Base-by-base conservation (phyloP, 2,113 vertebrate species). In the Notarius lentiginosus region DNA sequence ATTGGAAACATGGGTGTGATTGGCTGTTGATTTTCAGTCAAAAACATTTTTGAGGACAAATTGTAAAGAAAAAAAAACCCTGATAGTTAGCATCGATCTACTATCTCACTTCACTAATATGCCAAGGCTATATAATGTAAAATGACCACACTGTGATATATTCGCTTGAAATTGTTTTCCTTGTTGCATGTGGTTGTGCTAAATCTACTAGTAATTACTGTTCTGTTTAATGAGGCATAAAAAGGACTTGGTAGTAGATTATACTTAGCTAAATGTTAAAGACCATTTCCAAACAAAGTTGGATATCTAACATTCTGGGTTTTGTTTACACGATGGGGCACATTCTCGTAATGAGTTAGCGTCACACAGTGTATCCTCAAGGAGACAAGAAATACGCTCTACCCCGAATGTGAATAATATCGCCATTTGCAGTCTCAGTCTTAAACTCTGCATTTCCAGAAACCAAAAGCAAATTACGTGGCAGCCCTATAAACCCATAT, bases 391-490 rank as follows among this genome's bases (percentile, higher is more conserved):
- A 79, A 56, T 30, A 11, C 53, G 15, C 53, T 34, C 1, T 10
- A 34, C 24, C 51, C 75, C 2, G 12, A 79, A 30, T 9, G 6
- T 27, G 75, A 55, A 30, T 56, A 17, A 55, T 56, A 79, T 18
- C 27, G 75, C 51, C 75, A 79, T 18, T 53, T 51, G 12, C 49
- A 58, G 53, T 18, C 27, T 5, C 53, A 58, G n/a, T 79, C n/a
- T 34, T 79, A 79, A 79, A 79, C 55, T 79, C 77, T 79, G 76
- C 24, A 30, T 79, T 55, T 79, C 24, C 53, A 79, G 27, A 56
- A 55, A 77, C 6, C 12, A 77, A 77, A 77, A 79, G 76, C 30
- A 81, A 47, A 61, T 81, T 61, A 24, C 5, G 11, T 47, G 56
- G 79, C 30, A 24, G 56, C 18, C 30, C 30, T 80, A 22, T 80